Evolutionary conservation across 2,113 vertebrate genomes (phyloP).

Genomic region (Melanerpes aurifrons): DNA sequence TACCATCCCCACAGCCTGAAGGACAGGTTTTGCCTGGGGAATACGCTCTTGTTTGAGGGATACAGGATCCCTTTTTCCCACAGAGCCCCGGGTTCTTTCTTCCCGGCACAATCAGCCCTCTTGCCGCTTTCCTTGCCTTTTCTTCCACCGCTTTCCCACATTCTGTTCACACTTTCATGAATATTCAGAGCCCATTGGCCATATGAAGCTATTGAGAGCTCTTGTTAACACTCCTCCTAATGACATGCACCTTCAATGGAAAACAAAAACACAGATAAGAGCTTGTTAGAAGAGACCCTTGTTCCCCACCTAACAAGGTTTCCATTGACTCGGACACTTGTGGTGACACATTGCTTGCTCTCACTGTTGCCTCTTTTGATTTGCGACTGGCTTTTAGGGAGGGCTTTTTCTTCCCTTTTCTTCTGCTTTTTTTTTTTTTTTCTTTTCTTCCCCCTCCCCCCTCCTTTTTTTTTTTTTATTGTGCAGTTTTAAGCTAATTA

Average conservation of each 20-base stretch:
- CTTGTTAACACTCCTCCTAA: slow-evolving; percentile 72
- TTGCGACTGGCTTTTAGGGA: slow-evolving; percentile 26
- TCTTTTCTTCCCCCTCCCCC: not conserved
- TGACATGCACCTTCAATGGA: slow-evolving; percentile 65
- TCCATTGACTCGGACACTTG: slow-evolving; percentile 69
- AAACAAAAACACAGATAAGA: slow-evolving; percentile 73
- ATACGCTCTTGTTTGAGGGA: slow-evolving; percentile 27
- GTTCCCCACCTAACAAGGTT: slow-evolving; percentile 70
- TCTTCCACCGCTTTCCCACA: slow-evolving; percentile 69
- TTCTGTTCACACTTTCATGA: slow-evolving; percentile 72
- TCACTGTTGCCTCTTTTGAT: slow-evolving; percentile 62
- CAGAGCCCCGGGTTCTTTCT: slow-evolving; percentile 30
- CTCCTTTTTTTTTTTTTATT: not conserved
- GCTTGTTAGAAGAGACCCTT: slow-evolving; percentile 62
- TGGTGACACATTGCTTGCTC: slow-evolving; percentile 69
- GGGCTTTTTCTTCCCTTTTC: not conserved
- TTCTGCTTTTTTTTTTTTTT: not conserved
- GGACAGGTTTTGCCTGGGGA: slow-evolving; percentile 30
- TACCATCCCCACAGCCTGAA: not conserved
- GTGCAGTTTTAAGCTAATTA: slow-evolving; percentile 64
- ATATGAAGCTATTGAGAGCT: slow-evolving; percentile 65
- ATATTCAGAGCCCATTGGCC: slow-evolving; percentile 69
- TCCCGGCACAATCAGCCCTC: slow-evolving; percentile 38
- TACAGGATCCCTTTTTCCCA: slow-evolving; percentile 57
- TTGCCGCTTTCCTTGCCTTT: slow-evolving; percentile 44